A percentile compares a stretch with the other conserved stretches of the same genome.
Conservation (phyloP, 2,113 vertebrate genomes). For the Aramus guarauna region DNA sequence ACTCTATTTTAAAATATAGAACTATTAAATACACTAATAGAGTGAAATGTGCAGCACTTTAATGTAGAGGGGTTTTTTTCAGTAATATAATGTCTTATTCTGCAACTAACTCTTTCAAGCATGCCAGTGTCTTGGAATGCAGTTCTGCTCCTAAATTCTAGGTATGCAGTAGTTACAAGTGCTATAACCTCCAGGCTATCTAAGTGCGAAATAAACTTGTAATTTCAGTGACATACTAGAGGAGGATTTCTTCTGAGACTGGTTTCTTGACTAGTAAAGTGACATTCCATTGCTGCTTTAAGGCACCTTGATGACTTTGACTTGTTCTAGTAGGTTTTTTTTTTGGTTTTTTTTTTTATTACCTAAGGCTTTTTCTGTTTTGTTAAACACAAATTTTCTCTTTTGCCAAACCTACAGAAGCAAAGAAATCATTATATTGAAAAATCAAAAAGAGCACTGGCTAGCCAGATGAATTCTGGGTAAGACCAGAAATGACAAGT, state of each 20-base stretch:
- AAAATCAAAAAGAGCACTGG: conserved; percentile 8
- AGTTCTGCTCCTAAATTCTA: neutral
- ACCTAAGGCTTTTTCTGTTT: conserved; percentile 3
- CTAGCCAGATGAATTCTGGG: conserved; percentile 42
- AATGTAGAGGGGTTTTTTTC: neutral
- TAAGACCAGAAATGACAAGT: conserved; percentile 13
- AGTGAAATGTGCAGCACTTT: neutral
- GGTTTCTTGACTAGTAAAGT: neutral
- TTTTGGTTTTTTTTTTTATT: neutral
- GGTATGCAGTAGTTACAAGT: neutral
- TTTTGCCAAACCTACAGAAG: conserved; percentile 51
- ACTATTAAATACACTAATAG: neutral
- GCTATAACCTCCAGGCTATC: neutral
- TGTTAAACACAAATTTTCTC: conserved; percentile 13
- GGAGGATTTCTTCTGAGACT: neutral
- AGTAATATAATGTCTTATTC: neutral
- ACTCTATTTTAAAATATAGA: neutral
- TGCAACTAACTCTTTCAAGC: neutral
- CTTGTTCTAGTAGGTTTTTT: neutral
- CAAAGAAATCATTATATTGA: conserved; percentile 33
- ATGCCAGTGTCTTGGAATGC: neutral
- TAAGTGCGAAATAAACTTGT: neutral
- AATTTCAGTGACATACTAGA: neutral
- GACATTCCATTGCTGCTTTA: neutral
- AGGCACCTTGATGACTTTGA: neutral